Evolutionary conservation across 2,797 vertebrate genomes (phyloP), one percentile per base, ranked within the genome.

Genomic region (Oophaga sylvatica): DNA sequence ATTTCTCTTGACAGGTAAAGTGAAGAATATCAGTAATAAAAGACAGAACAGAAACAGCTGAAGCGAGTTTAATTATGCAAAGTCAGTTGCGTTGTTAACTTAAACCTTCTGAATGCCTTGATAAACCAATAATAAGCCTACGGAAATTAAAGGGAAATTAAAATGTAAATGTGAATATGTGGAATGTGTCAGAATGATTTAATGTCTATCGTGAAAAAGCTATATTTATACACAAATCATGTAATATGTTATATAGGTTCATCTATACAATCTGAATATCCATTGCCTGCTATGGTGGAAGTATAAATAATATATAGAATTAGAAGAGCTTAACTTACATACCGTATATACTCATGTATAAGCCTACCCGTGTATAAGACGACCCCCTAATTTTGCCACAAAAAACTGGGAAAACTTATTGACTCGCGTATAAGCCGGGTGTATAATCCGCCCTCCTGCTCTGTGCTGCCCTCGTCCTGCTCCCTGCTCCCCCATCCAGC

Each of bases 111-210:
- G 90, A 88, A 90, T 0, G 89, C 90, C 91, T 93, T 92, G 91
- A 91, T 91, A 92, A 93, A 92, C 88, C 91, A 87, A 62, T 90
- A 92, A 93, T 81, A 19, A 90, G 91, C 86, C 91, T 91, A 84
- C 70, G 59, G 90, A 93, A 94, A 94, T 93, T 91, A 94, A 92
- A 91, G 91, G 87, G 90, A 91, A 93, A 94, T 93, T 91, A 94
- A 94, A 94, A 94, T 85, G 89, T 90, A 94, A 92, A 94, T 92
- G 90, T 94, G 94, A 93, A 91, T 77, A 86, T 87, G 90, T 91
- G 90, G 87, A 75, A n/a, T 59, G 85, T 82, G 90, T 67, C 62
- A 71, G 70, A 63, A 82, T 76, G 20, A 76, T 35, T n/a, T 29
- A 84, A 84, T 76, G 71, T 22, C n/a, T 17, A 31, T 62, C 53